Evolutionary conservation across 2,888 invertebrate species (phyloP).

Genomic region (Rhagium mordax): DNA sequence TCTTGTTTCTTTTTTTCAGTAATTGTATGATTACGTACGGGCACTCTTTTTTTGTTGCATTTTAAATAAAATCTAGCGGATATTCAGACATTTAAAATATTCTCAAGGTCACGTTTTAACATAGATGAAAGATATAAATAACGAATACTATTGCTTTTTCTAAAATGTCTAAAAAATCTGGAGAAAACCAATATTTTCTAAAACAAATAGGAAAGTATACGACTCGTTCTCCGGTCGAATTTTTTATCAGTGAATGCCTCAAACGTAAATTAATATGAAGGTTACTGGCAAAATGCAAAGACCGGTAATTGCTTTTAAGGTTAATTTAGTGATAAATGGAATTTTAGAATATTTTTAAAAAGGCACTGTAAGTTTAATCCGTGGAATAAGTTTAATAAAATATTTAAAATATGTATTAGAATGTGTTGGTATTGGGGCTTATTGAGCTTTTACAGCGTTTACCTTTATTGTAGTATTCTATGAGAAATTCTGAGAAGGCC

Average conservation of each 20-base stretch:
- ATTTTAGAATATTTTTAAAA: background rate
- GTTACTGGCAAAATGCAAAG: background rate
- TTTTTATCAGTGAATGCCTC: background rate
- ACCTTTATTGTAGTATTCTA: background rate
- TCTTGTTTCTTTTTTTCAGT: no score
- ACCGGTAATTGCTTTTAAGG: background rate
- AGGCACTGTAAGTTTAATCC: background rate
- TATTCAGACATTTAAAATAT: no score
- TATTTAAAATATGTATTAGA: background rate
- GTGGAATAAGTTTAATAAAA: background rate
- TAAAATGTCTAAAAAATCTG: no score
- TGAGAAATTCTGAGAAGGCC: background rate
- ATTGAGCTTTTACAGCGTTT: background rate
- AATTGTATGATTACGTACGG: no score
- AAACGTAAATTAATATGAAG: background rate
- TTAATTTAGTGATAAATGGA: background rate
- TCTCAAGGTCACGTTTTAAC: no score
- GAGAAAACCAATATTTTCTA: no score
- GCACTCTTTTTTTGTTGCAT: no score
- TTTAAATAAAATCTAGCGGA: no score
- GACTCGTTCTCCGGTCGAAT: no score
- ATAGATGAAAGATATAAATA: no score
- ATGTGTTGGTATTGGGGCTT: background rate
- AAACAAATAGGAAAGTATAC: no score
- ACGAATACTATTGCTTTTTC: no score